Evolutionary conservation across 53 echinoderm and acorn worm genomes (phyloP).

Genomic region (Echinometra lucunter): DNA sequence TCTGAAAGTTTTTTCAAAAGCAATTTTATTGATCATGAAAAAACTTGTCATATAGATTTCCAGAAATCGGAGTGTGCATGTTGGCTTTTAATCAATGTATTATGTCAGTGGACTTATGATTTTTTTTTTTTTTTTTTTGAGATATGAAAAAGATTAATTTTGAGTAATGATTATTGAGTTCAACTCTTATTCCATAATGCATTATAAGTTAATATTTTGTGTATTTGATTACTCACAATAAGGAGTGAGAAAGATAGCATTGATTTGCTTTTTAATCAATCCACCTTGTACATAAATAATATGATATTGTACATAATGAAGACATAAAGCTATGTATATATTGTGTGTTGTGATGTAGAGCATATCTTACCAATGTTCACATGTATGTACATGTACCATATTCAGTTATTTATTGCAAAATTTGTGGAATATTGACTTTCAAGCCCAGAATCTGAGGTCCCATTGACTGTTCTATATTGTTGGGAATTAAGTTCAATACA

Average conservation of each 20-base stretch:
- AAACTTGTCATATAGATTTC: too few relatives aligned
- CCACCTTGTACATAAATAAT: background rate
- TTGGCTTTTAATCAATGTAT: too few relatives aligned
- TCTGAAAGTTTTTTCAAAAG: too few relatives aligned
- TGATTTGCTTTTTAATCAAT: background rate
- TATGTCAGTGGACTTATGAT: too few relatives aligned
- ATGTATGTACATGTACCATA: background rate
- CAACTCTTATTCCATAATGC: background rate
- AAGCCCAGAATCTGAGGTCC: background rate
- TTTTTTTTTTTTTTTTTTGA: too few relatives aligned
- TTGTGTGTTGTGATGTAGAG: constrained; percentile 51
- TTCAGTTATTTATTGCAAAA: constrained; percentile 3
- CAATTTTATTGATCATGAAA: too few relatives aligned
- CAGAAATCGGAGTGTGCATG: too few relatives aligned
- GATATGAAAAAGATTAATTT: too few relatives aligned
- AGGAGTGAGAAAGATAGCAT: background rate
- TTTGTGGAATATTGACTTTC: background rate
- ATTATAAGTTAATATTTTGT: background rate
- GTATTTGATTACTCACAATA: background rate
- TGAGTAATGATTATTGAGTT: background rate
- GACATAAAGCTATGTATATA: constrained; percentile 53
- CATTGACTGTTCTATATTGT: background rate
- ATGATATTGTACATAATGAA: constrained; percentile 59
- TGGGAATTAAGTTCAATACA: too few relatives aligned
- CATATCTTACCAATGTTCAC: too few relatives aligned